Evolutionary conservation across 2,113 vertebrate species (phyloP).

Genomic region (Syrmaticus mikado): DNA sequence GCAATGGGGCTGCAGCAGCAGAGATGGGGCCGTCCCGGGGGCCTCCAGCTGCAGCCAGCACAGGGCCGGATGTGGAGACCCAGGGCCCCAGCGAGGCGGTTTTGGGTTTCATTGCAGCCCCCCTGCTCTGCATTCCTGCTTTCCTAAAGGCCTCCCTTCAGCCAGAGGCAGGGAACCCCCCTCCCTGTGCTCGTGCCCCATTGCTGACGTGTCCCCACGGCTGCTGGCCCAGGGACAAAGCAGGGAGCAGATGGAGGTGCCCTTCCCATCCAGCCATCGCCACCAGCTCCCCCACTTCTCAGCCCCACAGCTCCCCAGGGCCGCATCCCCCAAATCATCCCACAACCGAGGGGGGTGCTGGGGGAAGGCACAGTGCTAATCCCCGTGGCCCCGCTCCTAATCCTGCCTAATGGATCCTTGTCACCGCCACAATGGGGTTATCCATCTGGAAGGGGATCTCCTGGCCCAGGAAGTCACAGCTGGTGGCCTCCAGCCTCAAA

Average conservation of each 20-base stretch:
- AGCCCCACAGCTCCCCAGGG: neutral
- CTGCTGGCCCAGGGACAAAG: fast-evolving
- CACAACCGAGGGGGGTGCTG: neutral
- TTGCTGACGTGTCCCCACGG: neutral
- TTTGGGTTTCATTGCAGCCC: constrained; percentile 3
- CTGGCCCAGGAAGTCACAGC: constrained; percentile 17
- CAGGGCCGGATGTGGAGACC: neutral
- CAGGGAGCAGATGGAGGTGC: neutral
- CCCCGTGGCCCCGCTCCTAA: neutral
- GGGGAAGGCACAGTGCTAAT: constrained; percentile 8
- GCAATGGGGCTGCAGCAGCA: neutral
- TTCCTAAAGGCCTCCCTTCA: neutral
- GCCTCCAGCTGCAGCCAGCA: neutral
- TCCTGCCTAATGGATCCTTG: constrained; percentile 65
- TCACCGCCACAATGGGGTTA: constrained; percentile 27
- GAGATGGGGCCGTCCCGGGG: neutral
- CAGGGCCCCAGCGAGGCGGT: neutral
- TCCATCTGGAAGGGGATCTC: constrained; percentile 61
- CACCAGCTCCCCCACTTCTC: too few relatives aligned
- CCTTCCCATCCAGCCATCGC: too few relatives aligned
- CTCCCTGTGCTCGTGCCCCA: neutral
- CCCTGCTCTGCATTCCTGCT: constrained; percentile 19
- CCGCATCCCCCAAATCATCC: neutral
- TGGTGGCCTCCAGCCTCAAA: neutral
- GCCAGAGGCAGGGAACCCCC: neutral